Conservation (phyloP, 2,888 invertebrate species). For the Cephus sareptanus region DNA sequence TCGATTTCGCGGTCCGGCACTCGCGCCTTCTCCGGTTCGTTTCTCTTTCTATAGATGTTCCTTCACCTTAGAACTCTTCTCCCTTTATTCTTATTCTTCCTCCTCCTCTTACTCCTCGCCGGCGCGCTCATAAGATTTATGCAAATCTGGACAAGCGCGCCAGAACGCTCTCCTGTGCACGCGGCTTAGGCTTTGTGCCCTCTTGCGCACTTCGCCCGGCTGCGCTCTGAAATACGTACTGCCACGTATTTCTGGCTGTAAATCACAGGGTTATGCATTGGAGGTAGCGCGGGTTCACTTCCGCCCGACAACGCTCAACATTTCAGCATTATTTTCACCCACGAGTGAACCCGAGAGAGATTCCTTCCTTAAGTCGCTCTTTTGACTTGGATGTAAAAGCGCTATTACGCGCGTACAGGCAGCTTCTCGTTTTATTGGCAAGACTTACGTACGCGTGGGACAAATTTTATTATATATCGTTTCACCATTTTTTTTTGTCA, state of each 20-base stretch:
- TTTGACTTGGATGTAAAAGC: background rate
- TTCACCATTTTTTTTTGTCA: background rate
- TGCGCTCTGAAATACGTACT: conserved; percentile 27
- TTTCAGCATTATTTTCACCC: conserved; percentile 33
- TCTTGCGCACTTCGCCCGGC: conserved; percentile 11
- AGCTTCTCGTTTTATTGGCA: background rate
- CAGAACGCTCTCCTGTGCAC: conserved; percentile 21
- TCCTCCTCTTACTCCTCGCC: background rate
- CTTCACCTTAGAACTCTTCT: background rate
- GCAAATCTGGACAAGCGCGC: conserved; percentile 47
- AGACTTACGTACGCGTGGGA: background rate
- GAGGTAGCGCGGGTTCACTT: conserved; percentile 22
- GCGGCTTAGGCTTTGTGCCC: conserved; percentile 7
- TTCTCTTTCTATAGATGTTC: conserved; percentile 22
- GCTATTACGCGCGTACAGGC: background rate
- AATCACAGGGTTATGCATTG: conserved; percentile 58
- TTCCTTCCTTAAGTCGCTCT: conserved; percentile 2
- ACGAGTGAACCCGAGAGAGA: conserved; percentile 23
- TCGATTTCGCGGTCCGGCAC: conserved; percentile 49
- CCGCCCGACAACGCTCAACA: conserved; percentile 29
- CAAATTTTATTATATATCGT: background rate
- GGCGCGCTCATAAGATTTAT: conserved; percentile 48
- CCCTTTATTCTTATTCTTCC: background rate
- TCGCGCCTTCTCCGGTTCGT: conserved; percentile 36
- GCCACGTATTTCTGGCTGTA: conserved; percentile 50